Evolutionary conservation across 2,888 invertebrate genomes (phyloP).

Genomic region (Timandra comae): DNA sequence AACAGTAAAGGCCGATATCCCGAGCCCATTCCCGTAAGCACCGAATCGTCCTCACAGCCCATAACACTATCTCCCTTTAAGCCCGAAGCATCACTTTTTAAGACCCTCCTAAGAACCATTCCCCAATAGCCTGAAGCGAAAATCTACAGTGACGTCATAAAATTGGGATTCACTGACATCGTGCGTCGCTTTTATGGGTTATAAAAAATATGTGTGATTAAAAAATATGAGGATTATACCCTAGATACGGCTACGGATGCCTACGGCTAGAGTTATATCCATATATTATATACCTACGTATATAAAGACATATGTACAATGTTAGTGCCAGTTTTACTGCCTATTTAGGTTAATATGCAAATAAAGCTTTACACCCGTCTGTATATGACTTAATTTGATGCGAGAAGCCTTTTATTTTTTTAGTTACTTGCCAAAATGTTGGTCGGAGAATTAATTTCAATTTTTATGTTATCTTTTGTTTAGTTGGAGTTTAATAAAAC

Average conservation of each 20-base stretch:
- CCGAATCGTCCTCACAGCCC: constrained; percentile 3
- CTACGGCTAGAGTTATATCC: too few species aligned
- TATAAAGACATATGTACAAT: background rate
- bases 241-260: constrained; percentile 4
- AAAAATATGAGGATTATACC: constrained; percentile 15
- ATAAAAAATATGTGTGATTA: constrained; percentile 20
- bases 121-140: constrained; percentile 43
- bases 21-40: too few species aligned
- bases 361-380: background rate
- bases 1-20: too few species aligned
- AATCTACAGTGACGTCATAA: constrained; percentile 34
- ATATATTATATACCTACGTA: too few species aligned
- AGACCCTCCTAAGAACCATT: constrained; percentile 35
- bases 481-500: too few species aligned
- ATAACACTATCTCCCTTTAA: constrained; percentile 19
- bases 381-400: constrained; percentile 5
- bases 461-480: too few species aligned
- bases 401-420: too few species aligned
- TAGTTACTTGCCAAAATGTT: too few species aligned
- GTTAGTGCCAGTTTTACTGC: too few species aligned
- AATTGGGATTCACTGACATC: constrained; percentile 29
- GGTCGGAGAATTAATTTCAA: too few species aligned
- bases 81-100: constrained; percentile 34
- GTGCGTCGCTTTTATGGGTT: constrained; percentile 7
- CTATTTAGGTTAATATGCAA: background rate